Percentiles rank a stretch among this genome's conserved stretches.
Evolutionary conservation across 2,797 vertebrate genomes (phyloP).

Genomic region (Chelidonichthys spinosus): DNA sequence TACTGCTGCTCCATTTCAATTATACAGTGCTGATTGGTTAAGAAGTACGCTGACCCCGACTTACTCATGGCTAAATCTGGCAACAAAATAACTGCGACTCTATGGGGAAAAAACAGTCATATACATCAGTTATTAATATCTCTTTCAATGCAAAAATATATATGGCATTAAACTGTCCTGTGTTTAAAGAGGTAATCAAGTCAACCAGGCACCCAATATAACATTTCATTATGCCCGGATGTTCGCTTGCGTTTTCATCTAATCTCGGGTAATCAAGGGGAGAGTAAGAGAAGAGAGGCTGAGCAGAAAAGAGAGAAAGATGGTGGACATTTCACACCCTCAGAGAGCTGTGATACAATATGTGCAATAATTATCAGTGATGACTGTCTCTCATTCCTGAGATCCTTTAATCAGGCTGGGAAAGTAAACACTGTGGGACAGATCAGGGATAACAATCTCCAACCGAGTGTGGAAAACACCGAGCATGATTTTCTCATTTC

Average conservation of each 20-base stretch:
- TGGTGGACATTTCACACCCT: background rate
- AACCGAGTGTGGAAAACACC: slow-evolving; percentile 38
- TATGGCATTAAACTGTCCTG: background rate
- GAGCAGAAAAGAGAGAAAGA: background rate
- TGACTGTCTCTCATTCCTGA: slow-evolving; percentile 46
- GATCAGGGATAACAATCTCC: slow-evolving; percentile 41
- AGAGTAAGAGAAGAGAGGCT: background rate
- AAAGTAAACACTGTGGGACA: slow-evolving; percentile 34
- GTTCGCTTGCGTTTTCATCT: slow-evolving; percentile 27
- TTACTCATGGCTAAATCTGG: slow-evolving; percentile 37
- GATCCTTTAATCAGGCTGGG: slow-evolving; percentile 41
- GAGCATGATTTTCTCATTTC: slow-evolving; percentile 52
- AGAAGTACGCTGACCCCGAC: slow-evolving; percentile 19
- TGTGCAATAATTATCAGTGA: slow-evolving; percentile 51
- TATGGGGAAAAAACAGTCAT: slow-evolving; percentile 2
- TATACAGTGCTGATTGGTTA: slow-evolving; percentile 60
- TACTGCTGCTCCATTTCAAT: slow-evolving; percentile 69
- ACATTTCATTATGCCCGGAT: slow-evolving; percentile 10
- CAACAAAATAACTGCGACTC: no score
- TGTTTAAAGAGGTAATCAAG: slow-evolving; percentile 15
- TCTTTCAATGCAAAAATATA: slow-evolving; percentile 13
- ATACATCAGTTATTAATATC: slow-evolving; percentile 9
- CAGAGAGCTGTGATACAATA: slow-evolving; percentile 27
- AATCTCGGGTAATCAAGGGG: background rate
- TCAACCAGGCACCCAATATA: slow-evolving; percentile 7